Evolutionary conservation across 2,113 vertebrate species (phyloP).

Genomic region (rat (Rattus norvegicus)): DNA sequence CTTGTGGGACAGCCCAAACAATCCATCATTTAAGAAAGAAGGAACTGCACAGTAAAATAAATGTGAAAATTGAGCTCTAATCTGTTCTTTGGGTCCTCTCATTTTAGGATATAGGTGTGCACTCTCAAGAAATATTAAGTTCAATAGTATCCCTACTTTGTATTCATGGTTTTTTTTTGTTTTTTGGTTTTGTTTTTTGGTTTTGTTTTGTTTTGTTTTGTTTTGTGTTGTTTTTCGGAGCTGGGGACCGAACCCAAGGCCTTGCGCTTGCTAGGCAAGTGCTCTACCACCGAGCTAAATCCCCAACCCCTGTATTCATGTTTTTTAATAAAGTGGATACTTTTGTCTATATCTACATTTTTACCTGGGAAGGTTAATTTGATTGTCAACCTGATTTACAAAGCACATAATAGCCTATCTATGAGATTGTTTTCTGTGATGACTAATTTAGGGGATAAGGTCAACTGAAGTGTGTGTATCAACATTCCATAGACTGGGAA

Average conservation of each 20-base stretch:
- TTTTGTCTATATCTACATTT: neutral
- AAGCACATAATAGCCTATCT: neutral
- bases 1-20: neutral
- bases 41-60: conserved; percentile 23
- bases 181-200: no score
- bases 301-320: no score
- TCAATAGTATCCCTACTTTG: conserved; percentile 24
- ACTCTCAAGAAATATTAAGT: neutral
- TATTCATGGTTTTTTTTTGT: no score
- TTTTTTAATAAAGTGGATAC: conserved; percentile 32
- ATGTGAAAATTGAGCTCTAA: neutral
- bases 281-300: no score
- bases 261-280: no score
- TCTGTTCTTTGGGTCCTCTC: neutral
- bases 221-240: no score
- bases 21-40: neutral
- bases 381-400: neutral
- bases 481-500: neutral
- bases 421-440: neutral
- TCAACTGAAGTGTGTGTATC: neutral
- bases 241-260: no score
- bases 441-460: neutral
- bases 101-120: neutral
- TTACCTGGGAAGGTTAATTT: neutral
- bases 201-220: no score